Evolutionary conservation across 1,140 invertebrate genomes (phyloP), one percentile per base, ranked within the genome.

Genomic region (Zaprionus vittiger): DNA sequence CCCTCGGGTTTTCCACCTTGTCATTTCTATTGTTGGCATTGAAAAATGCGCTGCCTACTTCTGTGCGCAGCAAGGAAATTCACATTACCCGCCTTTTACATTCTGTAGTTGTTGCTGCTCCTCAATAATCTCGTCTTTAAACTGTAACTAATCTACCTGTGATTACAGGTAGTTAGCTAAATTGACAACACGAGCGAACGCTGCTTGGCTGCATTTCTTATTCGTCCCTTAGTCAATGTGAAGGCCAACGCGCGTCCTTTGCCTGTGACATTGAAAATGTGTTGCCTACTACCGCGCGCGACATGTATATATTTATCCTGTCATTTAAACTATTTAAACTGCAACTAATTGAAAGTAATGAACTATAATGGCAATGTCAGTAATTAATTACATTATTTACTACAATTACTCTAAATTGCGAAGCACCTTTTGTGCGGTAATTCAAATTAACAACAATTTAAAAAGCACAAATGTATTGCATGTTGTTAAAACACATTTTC

Each of bases 301-400:
- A 14, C 41, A 15, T 15, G 5, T 17, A 41, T 28, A 72, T 57
- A 7, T 28, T 11, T n/a, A 22, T 20, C 5, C 14, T 34, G 1
- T 15, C 15, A 44, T 44, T 17, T 56, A 17, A 28, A 22, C 1
- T 15, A 1, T 60, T 73, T 52, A 66, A 73, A 54, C 28, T 69
- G 68, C 47, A 26, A 26, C 61, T 59, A 85, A 86, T 86, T 78
- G 66, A 68, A 74, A 44, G 60, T 12, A 20, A 15, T 74, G 59
- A 31, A 60, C 28, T 52, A 14, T 54, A 56, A 28, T 65, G 5
- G 5, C 12, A 57, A 7, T 26, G 15, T 17, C 28, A n/a, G 55
- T 17, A 3, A 47, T 47, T 47, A 47, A 47, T 47, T 44, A 47
- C 6, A 7, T 17, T 17, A 7, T 17, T 9, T 34, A 2, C 3